Base-by-base conservation (phyloP, 1,140 invertebrate species). In the Gerris buenoi region DNA sequence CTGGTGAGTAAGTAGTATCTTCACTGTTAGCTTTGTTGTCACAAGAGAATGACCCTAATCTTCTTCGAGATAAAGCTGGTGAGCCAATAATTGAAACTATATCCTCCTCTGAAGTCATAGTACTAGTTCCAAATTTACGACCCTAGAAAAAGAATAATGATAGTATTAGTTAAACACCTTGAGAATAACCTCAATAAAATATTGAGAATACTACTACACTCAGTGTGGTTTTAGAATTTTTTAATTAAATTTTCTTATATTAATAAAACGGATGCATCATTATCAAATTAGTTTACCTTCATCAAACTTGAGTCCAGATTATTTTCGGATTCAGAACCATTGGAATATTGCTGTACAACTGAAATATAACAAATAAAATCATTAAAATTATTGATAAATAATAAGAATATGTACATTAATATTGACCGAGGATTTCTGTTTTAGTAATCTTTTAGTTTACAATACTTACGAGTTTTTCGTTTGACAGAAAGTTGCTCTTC, bases 401-500 rank as follows among this genome's bases (percentile, higher is more conserved):
- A n/a, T n/a, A n/a, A n/a, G n/a, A n/a, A n/a, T n/a, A n/a, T n/a
- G n/a, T n/a, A n/a, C n/a, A n/a, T n/a, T n/a, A n/a, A n/a, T n/a
- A n/a, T n/a, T n/a, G n/a, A n/a, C n/a, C n/a, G n/a, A n/a, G n/a
- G n/a, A n/a, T n/a, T n/a, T n/a, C n/a, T n/a, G n/a, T n/a, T n/a
- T n/a, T n/a, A n/a, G n/a, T n/a, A n/a, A n/a, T n/a, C n/a, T n/a
- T n/a, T n/a, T n/a, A n/a, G n/a, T 46, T 46, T 5, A 46, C 5
- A 26, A 64, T 26, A 74, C 79, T 77, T 79, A 87, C 85, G 76
- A 70, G 85, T 78, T 73, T 81, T 80, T 72, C 83, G 80, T 72
- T 83, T 83, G 22, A 83, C 82, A 22, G 86, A 81, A n/a, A 88
- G 70, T 72, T 90, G 85, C 74, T 91, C 88, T 73, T 91, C 88